Conservation (phyloP, 2,113 vertebrate species). For the Hippocampus mohnikei region DNA sequence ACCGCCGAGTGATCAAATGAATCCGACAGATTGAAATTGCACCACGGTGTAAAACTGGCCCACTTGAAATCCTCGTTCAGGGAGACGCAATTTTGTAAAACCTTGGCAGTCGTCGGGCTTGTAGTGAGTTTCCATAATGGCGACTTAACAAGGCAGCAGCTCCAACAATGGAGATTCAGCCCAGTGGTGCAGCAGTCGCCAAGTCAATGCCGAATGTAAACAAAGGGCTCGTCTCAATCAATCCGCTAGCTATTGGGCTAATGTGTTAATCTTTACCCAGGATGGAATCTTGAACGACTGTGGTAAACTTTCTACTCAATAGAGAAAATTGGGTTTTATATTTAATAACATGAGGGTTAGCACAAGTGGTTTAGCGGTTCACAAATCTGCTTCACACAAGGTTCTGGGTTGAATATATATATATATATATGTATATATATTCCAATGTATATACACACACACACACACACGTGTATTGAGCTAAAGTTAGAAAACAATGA, state of each 20-base stretch:
- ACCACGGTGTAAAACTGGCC: not conserved
- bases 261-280: not conserved
- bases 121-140: slow-evolving; percentile 13
- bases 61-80: slow-evolving; percentile 48
- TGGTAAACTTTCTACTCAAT: not conserved
- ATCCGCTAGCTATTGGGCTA: slow-evolving; percentile 2
- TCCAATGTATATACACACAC: too few relatives aligned
- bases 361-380: not conserved
- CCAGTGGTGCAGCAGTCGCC: slow-evolving; percentile 11
- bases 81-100: slow-evolving; percentile 47
- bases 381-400: too few relatives aligned
- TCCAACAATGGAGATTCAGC: slow-evolving; percentile 27
- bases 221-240: slow-evolving; percentile 2
- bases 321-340: not conserved
- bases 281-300: not conserved
- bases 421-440: too few relatives aligned
- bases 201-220: slow-evolving; percentile 12
- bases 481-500: too few relatives aligned
- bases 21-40: too few relatives aligned
- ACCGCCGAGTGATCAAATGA: too few relatives aligned
- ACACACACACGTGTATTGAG: too few relatives aligned
- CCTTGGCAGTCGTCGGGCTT: slow-evolving; percentile 15
- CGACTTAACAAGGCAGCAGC: slow-evolving; percentile 36
- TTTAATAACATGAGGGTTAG: not conserved
- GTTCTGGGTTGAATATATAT: too few relatives aligned